Base-by-base conservation (phyloP, 2,888 invertebrate species). In the Chesias legatella region DNA sequence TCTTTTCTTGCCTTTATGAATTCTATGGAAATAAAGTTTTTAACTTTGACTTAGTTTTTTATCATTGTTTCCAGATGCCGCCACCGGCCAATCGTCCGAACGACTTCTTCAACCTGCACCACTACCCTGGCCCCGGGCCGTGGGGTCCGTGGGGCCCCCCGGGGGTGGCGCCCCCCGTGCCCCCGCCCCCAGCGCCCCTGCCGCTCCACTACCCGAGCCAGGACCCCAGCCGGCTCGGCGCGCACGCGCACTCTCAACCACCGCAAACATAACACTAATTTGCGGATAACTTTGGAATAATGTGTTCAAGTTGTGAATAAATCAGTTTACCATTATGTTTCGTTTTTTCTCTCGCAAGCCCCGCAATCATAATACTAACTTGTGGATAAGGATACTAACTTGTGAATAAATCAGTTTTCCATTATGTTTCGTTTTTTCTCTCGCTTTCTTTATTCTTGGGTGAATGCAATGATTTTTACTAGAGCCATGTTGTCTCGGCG, bases 171-270 rank as follows among this genome's bases (percentile, higher is more conserved):
- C 47, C 47, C 34, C 55, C 55, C 25, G 54, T 7, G 35, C 65
- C 65, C 51, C 83, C 70, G 60, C 88, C 89, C 1, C 89, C 90
- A 1, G 85, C 89, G n/a, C 89, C 91, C 5, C 80, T 91, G 1
- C 89, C 91, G 0, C 86, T 93, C 30, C 98, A 98, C 81, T 99
- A 99, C 89, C 98, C 99, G 2, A 98, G 98, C 69, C 99, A 99
- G 79, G 99, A 99, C 90, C 99, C 99, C 0, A 93, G 94, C 24
- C 90, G 98, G 17, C 92, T 98, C 80, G 98, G 98, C 0, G 92
- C 95, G 0, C 88, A 88, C 38, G 85, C 86, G 0, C 85, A 84
- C 33, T 76, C 81, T 3, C 77, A 77, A 39, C 59, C 70, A 1
- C 85, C 82, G 2, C 85, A 85, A 50, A 73, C 81, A 0, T 85